phyloP scores from a whole-genome alignment of 1,140 invertebrate species.

The Hermetia illucens region DNA sequence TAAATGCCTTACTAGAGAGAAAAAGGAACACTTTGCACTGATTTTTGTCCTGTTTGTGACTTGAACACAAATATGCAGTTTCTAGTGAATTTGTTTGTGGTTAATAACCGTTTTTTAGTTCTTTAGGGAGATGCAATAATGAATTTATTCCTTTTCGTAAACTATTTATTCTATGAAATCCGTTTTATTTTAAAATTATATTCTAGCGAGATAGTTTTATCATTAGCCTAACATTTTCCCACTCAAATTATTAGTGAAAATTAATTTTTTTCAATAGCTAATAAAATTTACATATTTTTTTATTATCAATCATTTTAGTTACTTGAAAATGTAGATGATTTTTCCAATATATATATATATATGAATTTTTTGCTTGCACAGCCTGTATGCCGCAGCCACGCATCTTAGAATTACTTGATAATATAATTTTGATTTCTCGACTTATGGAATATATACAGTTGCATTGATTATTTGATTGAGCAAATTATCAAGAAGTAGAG shows the following conservation, averaged over 20 bases:
- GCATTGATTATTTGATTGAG: no score
- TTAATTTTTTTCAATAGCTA: no score
- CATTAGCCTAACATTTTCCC: conserved; percentile 1
- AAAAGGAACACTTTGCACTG: background rate
- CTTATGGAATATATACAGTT: no score
- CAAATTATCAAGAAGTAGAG: no score
- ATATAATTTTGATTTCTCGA: conserved; percentile 11
- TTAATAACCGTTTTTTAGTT: conserved; percentile 6
- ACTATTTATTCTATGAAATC: background rate
- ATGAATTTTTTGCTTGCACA: conserved; percentile 28
- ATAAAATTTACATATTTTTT: no score
- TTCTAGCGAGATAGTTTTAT: background rate
- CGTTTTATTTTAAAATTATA: no score
- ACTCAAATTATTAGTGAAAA: conserved; percentile 3
- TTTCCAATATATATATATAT: no score
- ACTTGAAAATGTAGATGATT: background rate
- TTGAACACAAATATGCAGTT: background rate
- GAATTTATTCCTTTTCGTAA: conserved; percentile 9
- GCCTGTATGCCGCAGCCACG: conserved; percentile 33
- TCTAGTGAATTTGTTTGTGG: background rate
- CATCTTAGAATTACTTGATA: conserved; percentile 18
- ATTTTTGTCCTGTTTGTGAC: conserved; percentile 5
- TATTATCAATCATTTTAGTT: no score
- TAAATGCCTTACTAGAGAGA: no score
- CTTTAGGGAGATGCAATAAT: conserved; percentile 1